Evolutionary conservation across 2,888 invertebrate species (phyloP).

Genomic region (Argyresthia goedartella): DNA sequence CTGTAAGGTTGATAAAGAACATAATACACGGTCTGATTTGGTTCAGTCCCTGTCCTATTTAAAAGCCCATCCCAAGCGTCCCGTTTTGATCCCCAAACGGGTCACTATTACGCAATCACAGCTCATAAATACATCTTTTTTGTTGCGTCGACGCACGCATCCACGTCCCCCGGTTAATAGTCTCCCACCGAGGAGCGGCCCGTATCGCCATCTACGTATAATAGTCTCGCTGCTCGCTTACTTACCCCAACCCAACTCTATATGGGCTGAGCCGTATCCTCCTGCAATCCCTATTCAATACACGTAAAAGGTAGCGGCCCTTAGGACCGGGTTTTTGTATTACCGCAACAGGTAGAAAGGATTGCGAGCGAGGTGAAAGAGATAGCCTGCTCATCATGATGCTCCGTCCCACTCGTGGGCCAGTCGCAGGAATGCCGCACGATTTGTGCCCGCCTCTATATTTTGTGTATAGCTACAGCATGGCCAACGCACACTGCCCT

Average conservation of each 20-base stretch:
- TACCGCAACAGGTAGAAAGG: conserved; percentile 71
- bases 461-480: conserved; percentile 43
- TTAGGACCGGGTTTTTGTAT: conserved; percentile 69
- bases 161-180: conserved; percentile 45
- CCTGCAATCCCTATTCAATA: conserved; percentile 66
- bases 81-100: conserved; percentile 39
- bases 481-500: conserved; percentile 67
- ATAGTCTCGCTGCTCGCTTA: conserved; percentile 42
- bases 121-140: conserved; percentile 32
- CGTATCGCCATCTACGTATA: conserved; percentile 38
- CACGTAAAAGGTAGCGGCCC: conserved; percentile 69
- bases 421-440: conserved; percentile 66
- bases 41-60: not conserved
- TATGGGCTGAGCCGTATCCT: conserved; percentile 67
- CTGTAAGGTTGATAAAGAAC: too few relatives aligned
- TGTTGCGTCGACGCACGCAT: conserved; percentile 39
- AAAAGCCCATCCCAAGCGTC: conserved; percentile 8
- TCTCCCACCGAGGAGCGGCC: conserved; percentile 38
- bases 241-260: conserved; percentile 68
- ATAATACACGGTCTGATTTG: not conserved
- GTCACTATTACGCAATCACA: conserved; percentile 55
- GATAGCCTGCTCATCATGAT: conserved; percentile 35
- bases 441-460: conserved; percentile 53
- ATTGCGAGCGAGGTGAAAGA: conserved; percentile 55
- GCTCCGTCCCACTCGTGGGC: conserved; percentile 40